Base-by-base conservation (phyloP, 1,140 invertebrate species). In the Drosophila rhopaloa region DNA sequence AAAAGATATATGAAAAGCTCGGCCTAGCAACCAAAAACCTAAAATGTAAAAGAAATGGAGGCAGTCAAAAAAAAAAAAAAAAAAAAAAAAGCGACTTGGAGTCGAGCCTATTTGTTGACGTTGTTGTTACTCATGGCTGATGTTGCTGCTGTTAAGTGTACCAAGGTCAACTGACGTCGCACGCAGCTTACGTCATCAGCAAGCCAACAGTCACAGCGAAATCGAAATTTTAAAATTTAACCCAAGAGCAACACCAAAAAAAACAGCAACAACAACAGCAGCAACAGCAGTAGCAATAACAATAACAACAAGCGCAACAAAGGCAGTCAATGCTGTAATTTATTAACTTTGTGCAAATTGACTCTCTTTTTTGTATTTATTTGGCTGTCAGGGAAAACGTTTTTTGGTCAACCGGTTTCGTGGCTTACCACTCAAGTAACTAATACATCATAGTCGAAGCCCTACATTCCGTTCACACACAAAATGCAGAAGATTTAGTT, bases 151-250 rank as follows among this genome's bases (percentile, higher is more conserved):
- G 76, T 53, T 80, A 83, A 84, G 73, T 84, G 81, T 84, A 85
- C 81, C 81, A 84, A 84, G 81, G 81, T 84, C 81, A 84, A 58
- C 62, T 80, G 81, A 84, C 62, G 79, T 73, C 58, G 75, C 79
- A 79, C 81, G 76, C 81, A 84, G 58, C 77, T 85, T 85, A 85
- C 81, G 81, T 85, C 81, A 85, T 13, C 62, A 29, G 35, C 29
- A 9, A 54, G 24, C 50, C 19, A 59, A 47, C 44, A 40, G 44
- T 51, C 63, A 51, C 70, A 38, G 53, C 51, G 53, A 66, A 59
- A 62, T 81, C 67, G 79, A 82, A 82, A 82, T 66, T 84, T 79
- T 72, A 43, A 74, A 81, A 85, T 77, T 85, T 81, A 60, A 84
- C 41, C 76, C 37, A 60, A 60, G 50, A 80, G 35, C 50, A 57